These are phyloP conservation scores for Drosophila neocordata DNA, from an alignment of 1,140 invertebrate species.

Conservation along the genomic window DNA sequence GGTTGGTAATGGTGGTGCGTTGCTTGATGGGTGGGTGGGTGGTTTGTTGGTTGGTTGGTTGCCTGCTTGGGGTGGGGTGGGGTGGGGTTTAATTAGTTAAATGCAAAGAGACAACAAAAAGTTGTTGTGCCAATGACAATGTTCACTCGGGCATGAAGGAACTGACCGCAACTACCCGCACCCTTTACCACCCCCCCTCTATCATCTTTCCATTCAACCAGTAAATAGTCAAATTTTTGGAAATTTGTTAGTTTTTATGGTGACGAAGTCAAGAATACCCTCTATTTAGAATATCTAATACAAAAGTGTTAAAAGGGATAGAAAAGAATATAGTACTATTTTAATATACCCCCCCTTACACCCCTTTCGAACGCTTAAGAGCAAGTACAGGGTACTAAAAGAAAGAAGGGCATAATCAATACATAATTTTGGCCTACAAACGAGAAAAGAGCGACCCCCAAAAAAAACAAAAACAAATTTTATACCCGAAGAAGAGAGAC, in stretches of 20 bases:
- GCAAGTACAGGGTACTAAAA: constrained; percentile 13
- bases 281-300: too few relatives aligned
- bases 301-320: too few relatives aligned
- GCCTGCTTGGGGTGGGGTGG: neutral
- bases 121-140: constrained; percentile 72
- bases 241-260: too few relatives aligned
- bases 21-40: neutral
- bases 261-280: too few relatives aligned
- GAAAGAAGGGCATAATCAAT: constrained; percentile 70
- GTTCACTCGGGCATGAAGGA: constrained; percentile 65
- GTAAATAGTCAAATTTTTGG: too few relatives aligned
- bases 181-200: too few relatives aligned
- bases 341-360: too few relatives aligned
- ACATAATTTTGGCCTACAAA: constrained; percentile 81
- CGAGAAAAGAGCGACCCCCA: constrained; percentile 70
- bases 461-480: constrained; percentile 40
- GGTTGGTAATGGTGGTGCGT: neutral
- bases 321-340: too few relatives aligned
- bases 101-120: constrained; percentile 67
- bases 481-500: constrained; percentile 51
- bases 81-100: constrained; percentile 70
- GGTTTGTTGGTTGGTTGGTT: neutral
- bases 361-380: neutral
- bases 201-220: too few relatives aligned
- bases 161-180: too few relatives aligned